A percentile compares a stretch with the other conserved stretches of the same genome.
These are phyloP conservation scores for Brachyopa scutellaris DNA, from an alignment of 2,888 invertebrate genomes.

Conservation along the genomic window DNA sequence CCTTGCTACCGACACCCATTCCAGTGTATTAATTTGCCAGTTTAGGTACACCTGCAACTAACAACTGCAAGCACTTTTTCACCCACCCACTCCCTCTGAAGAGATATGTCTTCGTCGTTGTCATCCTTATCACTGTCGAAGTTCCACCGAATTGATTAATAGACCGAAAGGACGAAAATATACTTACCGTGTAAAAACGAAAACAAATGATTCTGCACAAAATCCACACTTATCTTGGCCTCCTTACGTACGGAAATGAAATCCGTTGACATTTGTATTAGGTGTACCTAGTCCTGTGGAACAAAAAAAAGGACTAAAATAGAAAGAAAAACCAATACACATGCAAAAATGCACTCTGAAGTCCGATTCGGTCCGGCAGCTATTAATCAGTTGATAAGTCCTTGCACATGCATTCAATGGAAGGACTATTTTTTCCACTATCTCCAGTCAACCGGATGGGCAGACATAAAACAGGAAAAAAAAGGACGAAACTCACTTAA, in stretches of 20 bases:
- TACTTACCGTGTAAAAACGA: conserved; percentile 40
- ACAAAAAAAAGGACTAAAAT: background rate
- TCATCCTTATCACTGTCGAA: conserved; percentile 69
- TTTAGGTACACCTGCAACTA: conserved; percentile 39
- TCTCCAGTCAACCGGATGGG: conserved; percentile 40
- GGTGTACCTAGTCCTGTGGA: conserved; percentile 45
- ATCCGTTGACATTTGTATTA: conserved; percentile 71
- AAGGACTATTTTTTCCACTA: conserved; percentile 5
- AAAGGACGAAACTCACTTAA: conserved; percentile 48
- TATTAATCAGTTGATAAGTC: conserved; percentile 69
- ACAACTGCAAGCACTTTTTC: conserved; percentile 7
- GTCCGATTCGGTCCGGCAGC: too few relatives aligned
- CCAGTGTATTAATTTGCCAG: conserved; percentile 57
- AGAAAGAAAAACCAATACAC: conserved; percentile 4
- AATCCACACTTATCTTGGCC: conserved; percentile 64
- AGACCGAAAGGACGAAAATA: conserved; percentile 59
- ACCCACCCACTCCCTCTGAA: background rate
- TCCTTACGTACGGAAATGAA: conserved; percentile 59
- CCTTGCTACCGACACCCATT: background rate
- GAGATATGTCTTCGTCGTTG: conserved; percentile 67
- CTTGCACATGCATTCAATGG: conserved; percentile 44
- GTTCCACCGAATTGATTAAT: conserved; percentile 66
- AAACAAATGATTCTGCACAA: conserved; percentile 70
- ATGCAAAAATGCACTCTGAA: conserved; percentile 59
- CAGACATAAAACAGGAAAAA: conserved; percentile 1